Base-by-base conservation (phyloP, 2,113 vertebrate species). In the Grammomys surdaster region DNA sequence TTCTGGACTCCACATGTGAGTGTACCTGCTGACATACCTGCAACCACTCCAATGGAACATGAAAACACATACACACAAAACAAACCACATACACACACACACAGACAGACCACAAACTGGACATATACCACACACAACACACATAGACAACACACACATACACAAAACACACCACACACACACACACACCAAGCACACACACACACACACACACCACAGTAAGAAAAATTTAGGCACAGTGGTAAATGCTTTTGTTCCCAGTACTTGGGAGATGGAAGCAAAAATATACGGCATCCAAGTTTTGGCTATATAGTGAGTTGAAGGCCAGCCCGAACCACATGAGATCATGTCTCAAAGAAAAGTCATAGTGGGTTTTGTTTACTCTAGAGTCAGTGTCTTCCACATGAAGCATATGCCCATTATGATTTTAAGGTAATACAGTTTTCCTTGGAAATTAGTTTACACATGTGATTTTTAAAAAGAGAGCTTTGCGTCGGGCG, bases 341-440 rank as follows among this genome's bases (percentile, higher is more conserved):
- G 14, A 85, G 48, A 36, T 14, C 17, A 56, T 58, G 36, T 58
- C 36, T n/a, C 33, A 82, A 31, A 86, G 28, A 43, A 69, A 67
- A 36, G 13, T 51, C 13, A 88, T 12, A 22, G 10, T 80, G n/a
- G 22, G 26, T 93, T 84, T 80, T 28, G 14, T 86, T 81, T 78
- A 88, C 82, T 93, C 78, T 89, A 65, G 51, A 82, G 40, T 69
- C 46, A 87, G 4, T 16, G 31, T 86, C 46, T 91, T 19, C 46
- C 60, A 54, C 48, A 16, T 69, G 63, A 96, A 94, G 65, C 3
- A 82, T 31, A 56, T 48, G 22, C 7, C 33, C 72, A 7, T 40
- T 40, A 9, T 73, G 72, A 73, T 73, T 97, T 88, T 43, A 60
- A 86, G 12, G 46, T 88, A 96, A 70, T 26, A 88, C 8, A 28